phyloP scores from a whole-genome alignment of 2,888 invertebrate genomes.

The Lumbricus terrestris region DNA sequence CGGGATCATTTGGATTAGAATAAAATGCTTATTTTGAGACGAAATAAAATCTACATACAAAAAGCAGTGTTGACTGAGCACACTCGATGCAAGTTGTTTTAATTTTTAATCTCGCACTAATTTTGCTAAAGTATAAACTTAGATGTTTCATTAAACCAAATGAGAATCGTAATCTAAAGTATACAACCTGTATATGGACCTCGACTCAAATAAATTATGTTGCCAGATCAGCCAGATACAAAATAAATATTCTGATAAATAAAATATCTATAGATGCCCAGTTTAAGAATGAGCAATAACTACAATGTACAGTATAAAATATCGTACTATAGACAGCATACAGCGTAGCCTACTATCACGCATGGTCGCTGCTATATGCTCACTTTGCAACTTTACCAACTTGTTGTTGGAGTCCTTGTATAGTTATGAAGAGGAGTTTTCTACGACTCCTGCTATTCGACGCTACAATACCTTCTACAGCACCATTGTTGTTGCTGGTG shows the following conservation, averaged over 20 bases:
- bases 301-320: background rate
- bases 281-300: background rate
- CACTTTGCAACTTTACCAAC: background rate
- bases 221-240: too few relatives aligned
- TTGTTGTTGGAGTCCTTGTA: background rate
- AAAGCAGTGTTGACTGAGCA: background rate
- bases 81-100: background rate
- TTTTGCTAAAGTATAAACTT: too few relatives aligned
- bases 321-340: background rate
- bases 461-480: background rate
- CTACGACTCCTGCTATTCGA: background rate
- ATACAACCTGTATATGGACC: too few relatives aligned
- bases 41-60: too few relatives aligned
- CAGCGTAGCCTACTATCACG: too few relatives aligned
- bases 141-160: too few relatives aligned
- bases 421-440: background rate
- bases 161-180: background rate
- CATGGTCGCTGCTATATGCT: too few relatives aligned
- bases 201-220: background rate
- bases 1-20: too few relatives aligned
- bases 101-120: too few relatives aligned
- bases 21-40: too few relatives aligned
- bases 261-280: too few relatives aligned
- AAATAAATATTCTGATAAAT: background rate
- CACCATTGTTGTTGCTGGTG: background rate